phyloP scores from a whole-genome alignment of 2,797 vertebrate genomes.

The Cichlasoma orientale region DNA sequence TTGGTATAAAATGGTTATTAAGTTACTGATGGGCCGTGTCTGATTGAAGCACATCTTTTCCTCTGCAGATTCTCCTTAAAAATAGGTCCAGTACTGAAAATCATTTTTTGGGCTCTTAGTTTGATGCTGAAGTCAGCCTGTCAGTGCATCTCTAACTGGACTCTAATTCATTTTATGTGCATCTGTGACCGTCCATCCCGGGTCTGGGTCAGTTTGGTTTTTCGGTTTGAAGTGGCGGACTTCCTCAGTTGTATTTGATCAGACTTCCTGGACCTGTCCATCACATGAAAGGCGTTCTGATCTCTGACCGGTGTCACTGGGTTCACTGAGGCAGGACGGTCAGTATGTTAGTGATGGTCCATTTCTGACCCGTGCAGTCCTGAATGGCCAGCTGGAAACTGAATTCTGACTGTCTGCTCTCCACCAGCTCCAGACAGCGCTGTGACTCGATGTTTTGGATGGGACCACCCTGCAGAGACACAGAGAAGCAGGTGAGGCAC shows the following conservation, averaged over 20 bases:
- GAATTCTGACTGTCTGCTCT: constrained; percentile 85
- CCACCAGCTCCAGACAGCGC: constrained; percentile 90
- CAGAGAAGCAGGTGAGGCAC: neutral
- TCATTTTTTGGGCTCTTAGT: constrained; percentile 25
- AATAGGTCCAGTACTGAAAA: constrained; percentile 2
- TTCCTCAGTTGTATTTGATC: neutral
- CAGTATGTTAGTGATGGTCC: constrained; percentile 93
- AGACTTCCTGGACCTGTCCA: neutral
- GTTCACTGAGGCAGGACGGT: constrained; percentile 72
- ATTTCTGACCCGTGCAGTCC: constrained; percentile 90
- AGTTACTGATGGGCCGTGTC: constrained; percentile 43
- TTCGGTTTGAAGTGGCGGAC: neutral
- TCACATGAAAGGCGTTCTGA: neutral
- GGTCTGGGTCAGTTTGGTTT: neutral
- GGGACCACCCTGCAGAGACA: constrained; percentile 84
- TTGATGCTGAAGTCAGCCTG: constrained; percentile 24
- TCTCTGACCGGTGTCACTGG: neutral
- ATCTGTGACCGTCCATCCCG: neutral
- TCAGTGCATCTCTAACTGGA: constrained; percentile 7
- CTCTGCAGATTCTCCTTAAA: constrained; percentile 28
- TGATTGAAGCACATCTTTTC: constrained; percentile 31
- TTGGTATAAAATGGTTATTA: constrained; percentile 45
- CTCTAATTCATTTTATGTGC: neutral
- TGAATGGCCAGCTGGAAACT: constrained; percentile 90
- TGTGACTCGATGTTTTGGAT: constrained; percentile 93